Conservation (phyloP, 2,888 invertebrate species). For the Patella depressa region DNA sequence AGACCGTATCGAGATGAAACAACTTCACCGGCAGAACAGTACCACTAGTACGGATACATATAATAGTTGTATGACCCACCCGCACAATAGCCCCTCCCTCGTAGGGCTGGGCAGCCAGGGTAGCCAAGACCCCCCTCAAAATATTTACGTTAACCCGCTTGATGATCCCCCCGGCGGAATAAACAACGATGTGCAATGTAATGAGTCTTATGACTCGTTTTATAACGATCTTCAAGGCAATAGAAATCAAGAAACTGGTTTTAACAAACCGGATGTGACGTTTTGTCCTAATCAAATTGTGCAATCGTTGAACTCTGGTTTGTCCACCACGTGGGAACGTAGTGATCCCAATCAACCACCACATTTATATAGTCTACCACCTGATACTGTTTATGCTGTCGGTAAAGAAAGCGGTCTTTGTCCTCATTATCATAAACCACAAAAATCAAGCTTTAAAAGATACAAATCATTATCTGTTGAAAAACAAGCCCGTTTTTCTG, state of each 20-base stretch:
- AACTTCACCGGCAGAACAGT: slow-evolving; percentile 63
- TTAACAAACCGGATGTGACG: slow-evolving; percentile 31
- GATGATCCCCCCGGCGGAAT: slow-evolving; percentile 45
- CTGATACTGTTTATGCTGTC: slow-evolving; percentile 18
- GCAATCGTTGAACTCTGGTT: slow-evolving; percentile 58
- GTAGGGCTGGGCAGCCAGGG: slow-evolving; percentile 22
- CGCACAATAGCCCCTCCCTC: slow-evolving; percentile 71
- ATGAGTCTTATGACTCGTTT: slow-evolving; percentile 30
- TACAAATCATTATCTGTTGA: slow-evolving; percentile 61
- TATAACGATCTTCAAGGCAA: slow-evolving; percentile 33
- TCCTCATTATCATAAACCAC: slow-evolving; percentile 22
- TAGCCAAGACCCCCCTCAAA: slow-evolving; percentile 43
- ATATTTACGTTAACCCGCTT: slow-evolving; percentile 69
- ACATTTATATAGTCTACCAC: slow-evolving; percentile 8
- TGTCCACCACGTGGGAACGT: slow-evolving; percentile 62
- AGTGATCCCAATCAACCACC: slow-evolving; percentile 36
- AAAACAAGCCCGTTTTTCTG: slow-evolving; percentile 59
- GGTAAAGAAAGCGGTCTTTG: slow-evolving; percentile 11
- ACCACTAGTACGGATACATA: slow-evolving; percentile 91
- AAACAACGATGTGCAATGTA: slow-evolving; percentile 30
- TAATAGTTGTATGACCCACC: slow-evolving; percentile 96
- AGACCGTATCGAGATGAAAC: slow-evolving; percentile 63
- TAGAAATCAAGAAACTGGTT: slow-evolving; percentile 34
- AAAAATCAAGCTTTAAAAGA: slow-evolving; percentile 54
- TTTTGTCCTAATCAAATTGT: slow-evolving; percentile 48